Conservation (phyloP, 2,113 vertebrate genomes). For the Chaetura pelagica region DNA sequence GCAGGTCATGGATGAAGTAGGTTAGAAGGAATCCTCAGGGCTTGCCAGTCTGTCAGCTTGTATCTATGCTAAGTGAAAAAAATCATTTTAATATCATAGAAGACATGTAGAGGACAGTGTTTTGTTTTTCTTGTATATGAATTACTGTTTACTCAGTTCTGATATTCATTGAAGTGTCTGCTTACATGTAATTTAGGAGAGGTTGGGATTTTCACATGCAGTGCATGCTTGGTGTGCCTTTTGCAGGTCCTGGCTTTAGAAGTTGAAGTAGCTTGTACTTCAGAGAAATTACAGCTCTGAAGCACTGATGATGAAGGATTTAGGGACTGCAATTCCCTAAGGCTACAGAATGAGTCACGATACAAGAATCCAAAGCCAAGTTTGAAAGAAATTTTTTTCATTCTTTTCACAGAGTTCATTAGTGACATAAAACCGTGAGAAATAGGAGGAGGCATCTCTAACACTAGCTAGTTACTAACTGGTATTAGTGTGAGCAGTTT, state of each 20-base stretch:
- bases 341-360: background rate
- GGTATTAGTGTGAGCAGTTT: background rate
- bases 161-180: background rate
- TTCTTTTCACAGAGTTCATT: constrained; percentile 38
- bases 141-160: background rate
- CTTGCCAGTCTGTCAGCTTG: background rate
- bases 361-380: background rate
- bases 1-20: constrained; percentile 19
- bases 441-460: background rate
- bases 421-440: constrained; percentile 9
- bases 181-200: background rate
- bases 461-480: background rate
- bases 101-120: background rate
- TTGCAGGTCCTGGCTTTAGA: background rate
- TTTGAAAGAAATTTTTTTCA: constrained; percentile 15
- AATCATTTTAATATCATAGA: background rate
- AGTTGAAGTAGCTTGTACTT: background rate
- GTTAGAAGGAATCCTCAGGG: constrained; percentile 31
- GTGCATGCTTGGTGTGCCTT: background rate
- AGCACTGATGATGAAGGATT: background rate
- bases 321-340: background rate
- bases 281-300: background rate
- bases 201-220: background rate
- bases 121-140: background rate
- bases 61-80: background rate